These are phyloP conservation scores for Oriolus oriolus DNA, from an alignment of 2,113 vertebrate species.

Conservation along the genomic window DNA sequence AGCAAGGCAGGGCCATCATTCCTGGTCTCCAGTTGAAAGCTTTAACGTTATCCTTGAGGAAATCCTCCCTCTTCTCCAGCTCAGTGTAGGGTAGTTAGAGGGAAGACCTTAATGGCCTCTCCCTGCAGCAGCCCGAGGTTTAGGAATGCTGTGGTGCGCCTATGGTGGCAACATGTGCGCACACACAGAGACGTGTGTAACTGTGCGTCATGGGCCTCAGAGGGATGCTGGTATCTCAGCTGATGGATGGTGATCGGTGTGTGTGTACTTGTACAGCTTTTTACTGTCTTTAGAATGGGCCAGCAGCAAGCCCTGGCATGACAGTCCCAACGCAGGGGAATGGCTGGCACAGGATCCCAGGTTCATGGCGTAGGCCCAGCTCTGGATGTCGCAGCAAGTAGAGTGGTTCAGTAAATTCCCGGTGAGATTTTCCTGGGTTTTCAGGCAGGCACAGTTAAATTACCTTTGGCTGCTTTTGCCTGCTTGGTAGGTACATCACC, in stretches of 20 bases:
- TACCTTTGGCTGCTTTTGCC: neutral
- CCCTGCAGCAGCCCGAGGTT: neutral
- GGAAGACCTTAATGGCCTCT: neutral
- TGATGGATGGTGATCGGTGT: neutral
- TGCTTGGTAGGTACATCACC: neutral
- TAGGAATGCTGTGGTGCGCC: neutral
- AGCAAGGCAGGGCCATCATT: neutral
- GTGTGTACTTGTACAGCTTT: neutral
- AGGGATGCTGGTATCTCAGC: neutral
- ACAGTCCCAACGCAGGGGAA: neutral
- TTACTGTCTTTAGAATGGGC: neutral
- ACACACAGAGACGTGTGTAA: fast-evolving
- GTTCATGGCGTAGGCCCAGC: neutral
- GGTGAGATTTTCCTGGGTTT: neutral
- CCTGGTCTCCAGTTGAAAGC: neutral
- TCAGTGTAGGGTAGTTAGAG: neutral
- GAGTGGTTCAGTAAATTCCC: neutral
- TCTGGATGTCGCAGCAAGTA: neutral
- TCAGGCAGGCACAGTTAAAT: neutral
- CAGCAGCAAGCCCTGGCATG: neutral
- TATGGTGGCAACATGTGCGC: fast-evolving
- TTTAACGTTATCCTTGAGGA: neutral
- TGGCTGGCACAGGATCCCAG: neutral
- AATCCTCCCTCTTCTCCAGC: neutral
- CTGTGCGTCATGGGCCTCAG: neutral